Base-by-base conservation (phyloP, 1,140 invertebrate species). In the Sminthurinus signatus region DNA sequence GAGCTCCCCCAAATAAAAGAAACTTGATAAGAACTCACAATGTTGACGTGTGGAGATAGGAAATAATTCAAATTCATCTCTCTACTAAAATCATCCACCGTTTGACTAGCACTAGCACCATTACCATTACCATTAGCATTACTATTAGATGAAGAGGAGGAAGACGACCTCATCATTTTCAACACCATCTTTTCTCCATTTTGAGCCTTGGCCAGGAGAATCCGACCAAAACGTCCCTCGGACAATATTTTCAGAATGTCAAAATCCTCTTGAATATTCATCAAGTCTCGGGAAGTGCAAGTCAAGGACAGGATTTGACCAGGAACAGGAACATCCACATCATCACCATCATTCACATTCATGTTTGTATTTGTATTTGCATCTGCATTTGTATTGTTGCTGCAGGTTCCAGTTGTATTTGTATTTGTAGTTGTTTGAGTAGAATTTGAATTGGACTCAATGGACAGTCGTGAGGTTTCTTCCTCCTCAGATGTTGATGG, bases 51-150 rank as follows among this genome's bases (percentile, higher is more conserved):
- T 0, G 88, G 86, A 8, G 88, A 88, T 71, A 96, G 82, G 77
- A 91, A 89, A 68, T 93, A 83, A 55, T 89, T 88, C 75, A 91
- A 92, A 78, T 93, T 89, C 75, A 93, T 92, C 79, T 96, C 91
- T 61, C 90, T 81, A 76, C 90, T 90, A 28, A 52, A 52, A 52
- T 52, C 25, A 2, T 52, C 50, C n/a, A n/a, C n/a, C n/a, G n/a
- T n/a, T n/a, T n/a, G n/a, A n/a, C n/a, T n/a, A n/a, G n/a, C n/a
- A n/a, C n/a, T n/a, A n/a, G n/a, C n/a, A n/a, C n/a, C n/a, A 81
- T 80, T 69, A 81, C 80, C 58, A 77, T 77, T 4, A 79, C 78
- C 3, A 78, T 78, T 31, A 82, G 77, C 94, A 95, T 62, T 86
- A 85, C 60, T 83, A 85, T n/a, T n/a, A n/a, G n/a, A n/a, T n/a